These are phyloP conservation scores for Caranx melampygus DNA, from an alignment of 2,113 vertebrate genomes.

Conservation along the genomic window DNA sequence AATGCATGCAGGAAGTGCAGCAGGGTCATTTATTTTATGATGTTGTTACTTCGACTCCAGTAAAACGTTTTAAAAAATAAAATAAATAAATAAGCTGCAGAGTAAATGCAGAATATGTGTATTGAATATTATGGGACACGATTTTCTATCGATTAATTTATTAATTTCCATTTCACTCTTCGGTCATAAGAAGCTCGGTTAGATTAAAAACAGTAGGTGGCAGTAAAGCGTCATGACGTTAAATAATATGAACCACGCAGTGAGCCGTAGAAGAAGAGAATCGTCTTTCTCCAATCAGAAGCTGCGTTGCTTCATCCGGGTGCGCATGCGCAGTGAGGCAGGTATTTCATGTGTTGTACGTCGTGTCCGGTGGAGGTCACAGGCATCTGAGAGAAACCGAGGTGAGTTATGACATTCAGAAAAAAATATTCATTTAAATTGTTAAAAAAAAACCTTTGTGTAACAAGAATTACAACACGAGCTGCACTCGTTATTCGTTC, in stretches of 20 bases:
- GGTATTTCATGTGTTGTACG: slow-evolving; percentile 67
- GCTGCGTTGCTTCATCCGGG: not conserved
- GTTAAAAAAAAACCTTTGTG: not conserved
- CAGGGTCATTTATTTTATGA: no score
- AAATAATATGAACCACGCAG: not conserved
- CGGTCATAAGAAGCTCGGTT: not conserved
- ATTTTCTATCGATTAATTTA: not conserved
- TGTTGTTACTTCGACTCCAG: no score
- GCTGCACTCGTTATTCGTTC: fast-evolving
- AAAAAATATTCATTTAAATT: not conserved
- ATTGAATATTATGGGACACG: not conserved
- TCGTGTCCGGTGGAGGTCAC: slow-evolving; percentile 83
- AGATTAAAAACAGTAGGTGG: not conserved
- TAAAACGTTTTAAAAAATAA: no score
- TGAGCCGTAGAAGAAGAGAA: slow-evolving; percentile 32
- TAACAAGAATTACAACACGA: fast-evolving
- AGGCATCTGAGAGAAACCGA: slow-evolving; percentile 43
- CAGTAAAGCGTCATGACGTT: not conserved
- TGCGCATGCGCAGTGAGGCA: slow-evolving; percentile 70
- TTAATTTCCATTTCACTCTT: not conserved
- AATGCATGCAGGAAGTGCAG: no score
- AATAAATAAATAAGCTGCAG: no score
- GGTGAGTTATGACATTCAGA: slow-evolving; percentile 65
- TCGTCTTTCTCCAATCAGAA: slow-evolving; percentile 68
- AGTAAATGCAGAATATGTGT: no score